Percentiles rank a stretch among this genome's conserved stretches.
phyloP scores from a whole-genome alignment of 2,888 invertebrate genomes.

The Heliconius sara region DNA sequence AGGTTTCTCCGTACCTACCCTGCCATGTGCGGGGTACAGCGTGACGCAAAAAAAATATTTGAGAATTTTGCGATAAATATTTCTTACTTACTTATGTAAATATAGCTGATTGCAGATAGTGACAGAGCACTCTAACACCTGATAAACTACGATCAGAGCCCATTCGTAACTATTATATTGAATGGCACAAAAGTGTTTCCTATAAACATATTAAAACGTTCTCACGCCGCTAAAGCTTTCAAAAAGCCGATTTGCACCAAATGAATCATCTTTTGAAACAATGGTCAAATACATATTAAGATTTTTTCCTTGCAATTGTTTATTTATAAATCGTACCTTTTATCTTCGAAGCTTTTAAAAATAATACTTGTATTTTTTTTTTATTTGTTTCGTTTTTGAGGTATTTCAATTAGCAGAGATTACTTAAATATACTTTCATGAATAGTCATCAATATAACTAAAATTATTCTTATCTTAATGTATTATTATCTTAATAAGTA shows the following conservation, averaged over 20 bases:
- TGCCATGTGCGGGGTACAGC: too few relatives aligned
- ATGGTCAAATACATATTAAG: constrained; percentile 29
- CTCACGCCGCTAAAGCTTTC: constrained; percentile 40
- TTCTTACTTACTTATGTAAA: constrained; percentile 7
- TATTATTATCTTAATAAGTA: too few relatives aligned
- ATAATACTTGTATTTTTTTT: not conserved
- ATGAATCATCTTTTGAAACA: constrained; percentile 43
- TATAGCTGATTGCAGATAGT: constrained; percentile 15
- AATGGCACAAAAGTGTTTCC: constrained; percentile 30
- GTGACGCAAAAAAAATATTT: not conserved
- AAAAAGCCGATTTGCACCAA: constrained; percentile 40
- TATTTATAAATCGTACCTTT: constrained; percentile 24
- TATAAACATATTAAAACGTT: constrained; percentile 33
- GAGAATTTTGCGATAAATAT: not conserved
- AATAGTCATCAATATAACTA: too few relatives aligned
- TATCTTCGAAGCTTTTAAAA: constrained; percentile 15
- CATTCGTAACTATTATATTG: constrained; percentile 35
- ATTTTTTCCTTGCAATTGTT: constrained; percentile 34
- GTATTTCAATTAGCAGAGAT: not conserved
- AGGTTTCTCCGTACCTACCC: too few relatives aligned
- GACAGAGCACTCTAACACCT: constrained; percentile 25
- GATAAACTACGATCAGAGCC: constrained; percentile 33
- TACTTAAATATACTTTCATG: not conserved
- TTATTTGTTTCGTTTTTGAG: not conserved
- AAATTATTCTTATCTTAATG: too few relatives aligned